A percentile compares a stretch with the other conserved stretches of the same genome.
Conservation (phyloP, 2,888 invertebrate genomes). For the Cetonia aurata region DNA sequence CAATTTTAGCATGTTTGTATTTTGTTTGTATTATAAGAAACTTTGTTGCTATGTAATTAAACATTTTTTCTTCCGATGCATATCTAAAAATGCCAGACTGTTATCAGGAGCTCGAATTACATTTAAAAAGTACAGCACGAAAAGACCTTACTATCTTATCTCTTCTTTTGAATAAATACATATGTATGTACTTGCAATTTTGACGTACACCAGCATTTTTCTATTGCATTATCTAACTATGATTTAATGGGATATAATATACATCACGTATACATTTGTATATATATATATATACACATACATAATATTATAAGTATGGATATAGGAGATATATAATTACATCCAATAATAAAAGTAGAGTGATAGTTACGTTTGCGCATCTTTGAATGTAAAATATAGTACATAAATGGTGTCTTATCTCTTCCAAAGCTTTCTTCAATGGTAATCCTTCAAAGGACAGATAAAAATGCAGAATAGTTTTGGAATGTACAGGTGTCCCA, state of each 20-base stretch:
- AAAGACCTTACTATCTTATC: slow-evolving; percentile 17
- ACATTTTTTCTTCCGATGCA: neutral
- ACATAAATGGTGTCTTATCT: no score
- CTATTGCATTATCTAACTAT: slow-evolving; percentile 6
- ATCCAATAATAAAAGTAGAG: no score
- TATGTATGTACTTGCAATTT: neutral
- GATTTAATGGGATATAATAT: neutral
- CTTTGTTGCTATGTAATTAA: slow-evolving; percentile 31
- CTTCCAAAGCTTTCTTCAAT: no score
- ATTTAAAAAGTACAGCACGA: neutral
- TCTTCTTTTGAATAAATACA: slow-evolving; percentile 8
- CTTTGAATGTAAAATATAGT: no score
- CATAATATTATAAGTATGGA: neutral
- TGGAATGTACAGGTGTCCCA: no score
- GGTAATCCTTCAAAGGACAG: no score
- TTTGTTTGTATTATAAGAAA: neutral
- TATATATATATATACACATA: slow-evolving; percentile 11
- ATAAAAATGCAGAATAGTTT: no score
- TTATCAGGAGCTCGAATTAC: slow-evolving; percentile 20
- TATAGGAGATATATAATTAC: neutral
- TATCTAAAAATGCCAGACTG: slow-evolving; percentile 15
- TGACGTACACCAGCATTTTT: slow-evolving; percentile 26
- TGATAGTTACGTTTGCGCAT: no score
- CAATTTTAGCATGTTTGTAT: no score
- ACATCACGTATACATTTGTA: slow-evolving; percentile 13